Conservation (phyloP, 2,888 invertebrate species). For the Sphaerophoria rueppellii region DNA sequence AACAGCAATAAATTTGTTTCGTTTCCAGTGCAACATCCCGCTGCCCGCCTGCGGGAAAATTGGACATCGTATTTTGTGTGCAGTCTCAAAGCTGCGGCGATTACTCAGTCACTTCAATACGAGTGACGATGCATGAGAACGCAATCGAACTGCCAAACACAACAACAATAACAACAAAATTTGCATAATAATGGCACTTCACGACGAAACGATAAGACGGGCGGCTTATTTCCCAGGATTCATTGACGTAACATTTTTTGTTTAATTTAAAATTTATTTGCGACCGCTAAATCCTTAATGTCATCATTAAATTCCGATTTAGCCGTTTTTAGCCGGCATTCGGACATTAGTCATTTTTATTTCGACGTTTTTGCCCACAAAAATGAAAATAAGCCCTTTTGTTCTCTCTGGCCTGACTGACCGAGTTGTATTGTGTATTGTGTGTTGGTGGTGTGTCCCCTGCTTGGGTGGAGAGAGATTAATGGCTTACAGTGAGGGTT, state of each 20-base stretch:
- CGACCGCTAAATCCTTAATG: constrained; percentile 65
- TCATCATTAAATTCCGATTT: constrained; percentile 72
- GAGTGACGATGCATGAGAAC: not conserved
- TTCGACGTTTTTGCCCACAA: constrained; percentile 16
- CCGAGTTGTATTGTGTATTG: not conserved
- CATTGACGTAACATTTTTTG: not conserved
- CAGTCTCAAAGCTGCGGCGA: constrained; percentile 26
- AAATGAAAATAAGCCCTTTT: constrained; percentile 60
- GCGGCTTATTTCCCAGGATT: constrained; percentile 28
- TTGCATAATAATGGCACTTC: constrained; percentile 57
- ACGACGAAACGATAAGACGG: constrained; percentile 45
- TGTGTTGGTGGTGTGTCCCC: not conserved
- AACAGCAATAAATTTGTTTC: constrained; percentile 53
- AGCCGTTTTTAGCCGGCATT: constrained; percentile 57
- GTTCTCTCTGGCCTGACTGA: constrained; percentile 17
- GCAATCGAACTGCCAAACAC: not conserved
- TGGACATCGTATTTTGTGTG: constrained; percentile 18
- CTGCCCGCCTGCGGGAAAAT: constrained; percentile 22
- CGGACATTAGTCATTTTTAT: constrained; percentile 64
- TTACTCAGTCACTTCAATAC: constrained; percentile 59
- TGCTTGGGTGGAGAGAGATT: constrained; percentile 53
- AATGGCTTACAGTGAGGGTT: constrained; percentile 49
- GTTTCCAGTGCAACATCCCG: constrained; percentile 35
- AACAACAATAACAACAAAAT: constrained; percentile 35
- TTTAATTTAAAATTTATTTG: constrained; percentile 66